Evolutionary conservation across 1,140 invertebrate genomes (phyloP), one percentile per base, ranked within the genome.

Genomic region (Vanessa tameamea): DNA sequence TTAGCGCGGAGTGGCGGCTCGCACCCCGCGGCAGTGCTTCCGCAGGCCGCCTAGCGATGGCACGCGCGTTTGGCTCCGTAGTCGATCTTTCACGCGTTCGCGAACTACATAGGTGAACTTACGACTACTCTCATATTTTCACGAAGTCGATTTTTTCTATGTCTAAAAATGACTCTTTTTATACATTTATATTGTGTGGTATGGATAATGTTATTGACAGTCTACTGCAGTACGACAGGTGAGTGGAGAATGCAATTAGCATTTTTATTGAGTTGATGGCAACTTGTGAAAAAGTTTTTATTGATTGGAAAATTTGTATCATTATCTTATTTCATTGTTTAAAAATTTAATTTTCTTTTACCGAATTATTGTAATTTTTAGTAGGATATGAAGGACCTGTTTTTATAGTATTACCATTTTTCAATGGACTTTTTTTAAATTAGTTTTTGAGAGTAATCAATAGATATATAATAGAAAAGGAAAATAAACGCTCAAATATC

Each of bases 131-230:
- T 31, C 26, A 37, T 13, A 61, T 61, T 37, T 15, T 37, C 26
- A 61, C 20, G 3, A 61, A 61, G 31, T 12, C 12, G 13, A 61
- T 20, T 37, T 61, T 61, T 61, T 61, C 7, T 61, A 87, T 63
- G 73, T 68, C 66, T 76, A 69, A 89, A 88, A 87, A 92, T 92
- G 91, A 91, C 89, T 86, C 79, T 89, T 91, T 92, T 92, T 91
- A 79, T 92, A 92, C 84, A 86, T 92, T 91, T 92, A 82, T 91
- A 91, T 72, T 84, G 85, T 90, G 90, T 87, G 71, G 84, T 90
- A 84, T 92, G 87, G 87, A 88, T 90, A 86, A 82, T 84, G 75
- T 75, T 92, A 75, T 64, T 88, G 73, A 87, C 84, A 68, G 82
- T 79, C 71, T 90, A 84, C 82, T 90, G 84, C 81, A 88, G 80